phyloP scores from a whole-genome alignment of 2,113 vertebrate genomes.

The Hippocampus abdominalis region DNA sequence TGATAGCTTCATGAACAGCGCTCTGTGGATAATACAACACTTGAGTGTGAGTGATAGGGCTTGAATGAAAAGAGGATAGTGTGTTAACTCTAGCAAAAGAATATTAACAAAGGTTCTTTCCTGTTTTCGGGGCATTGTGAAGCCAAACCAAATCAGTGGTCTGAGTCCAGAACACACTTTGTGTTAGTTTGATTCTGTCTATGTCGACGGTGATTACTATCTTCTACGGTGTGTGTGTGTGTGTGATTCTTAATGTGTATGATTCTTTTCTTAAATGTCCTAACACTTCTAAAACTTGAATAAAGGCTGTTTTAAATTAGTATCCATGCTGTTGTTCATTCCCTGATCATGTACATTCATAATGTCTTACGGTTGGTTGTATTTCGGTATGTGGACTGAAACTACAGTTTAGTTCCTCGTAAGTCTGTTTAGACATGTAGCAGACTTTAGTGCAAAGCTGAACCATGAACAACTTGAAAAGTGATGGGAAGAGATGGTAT shows the following conservation, averaged over 20 bases:
- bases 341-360: not conserved
- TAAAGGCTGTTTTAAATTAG: not conserved
- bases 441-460: not conserved
- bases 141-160: not conserved
- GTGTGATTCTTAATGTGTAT: not conserved
- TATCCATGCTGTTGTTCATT: not conserved
- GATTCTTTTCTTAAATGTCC: not conserved
- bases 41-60: slow-evolving; percentile 57
- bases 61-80: not conserved
- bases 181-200: not conserved
- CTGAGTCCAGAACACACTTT: not conserved
- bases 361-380: not conserved
- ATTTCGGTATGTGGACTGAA: not conserved
- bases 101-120: not conserved
- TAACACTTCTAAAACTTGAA: not conserved
- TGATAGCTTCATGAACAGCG: slow-evolving; percentile 88
- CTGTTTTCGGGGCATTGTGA: not conserved
- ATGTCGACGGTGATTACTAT: not conserved
- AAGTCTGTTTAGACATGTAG: too few species aligned
- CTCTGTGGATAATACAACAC: slow-evolving; percentile 84
- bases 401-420: too few species aligned
- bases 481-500: too few species aligned
- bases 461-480: not conserved
- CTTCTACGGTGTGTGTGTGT: not conserved
- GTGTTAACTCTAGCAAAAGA: not conserved